Conservation (phyloP, 1,140 invertebrate genomes). For the Zaprionus ghesquierei region DNA sequence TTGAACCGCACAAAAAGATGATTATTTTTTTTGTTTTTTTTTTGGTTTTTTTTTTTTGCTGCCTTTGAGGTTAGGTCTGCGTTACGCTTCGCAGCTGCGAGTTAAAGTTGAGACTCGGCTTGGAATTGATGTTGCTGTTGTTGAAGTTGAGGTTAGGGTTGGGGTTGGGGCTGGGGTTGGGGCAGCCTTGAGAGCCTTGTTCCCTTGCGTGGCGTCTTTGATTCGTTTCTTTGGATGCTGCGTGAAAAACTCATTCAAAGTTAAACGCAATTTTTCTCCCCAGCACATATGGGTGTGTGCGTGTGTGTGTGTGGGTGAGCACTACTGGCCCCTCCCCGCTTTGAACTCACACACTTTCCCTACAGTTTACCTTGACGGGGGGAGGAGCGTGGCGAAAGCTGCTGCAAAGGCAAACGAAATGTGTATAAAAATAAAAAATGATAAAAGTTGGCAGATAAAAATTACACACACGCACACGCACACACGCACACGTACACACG, state of each 20-base stretch:
- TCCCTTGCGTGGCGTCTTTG: slow-evolving; percentile 19
- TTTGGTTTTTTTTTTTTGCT: too few species aligned
- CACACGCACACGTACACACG: slow-evolving; percentile 1
- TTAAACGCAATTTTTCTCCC: slow-evolving; percentile 75
- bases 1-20: background rate
- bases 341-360: background rate
- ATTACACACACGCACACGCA: slow-evolving; percentile 62
- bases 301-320: background rate
- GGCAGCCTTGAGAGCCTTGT: slow-evolving; percentile 28
- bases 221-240: slow-evolving; percentile 36
- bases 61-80: background rate
- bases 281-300: slow-evolving; percentile 13
- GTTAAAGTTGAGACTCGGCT: background rate
- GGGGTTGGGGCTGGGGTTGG: background rate
- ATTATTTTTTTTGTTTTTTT: too few species aligned
- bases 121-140: background rate
- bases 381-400: background rate
- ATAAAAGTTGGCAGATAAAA: slow-evolving; percentile 81
- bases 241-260: slow-evolving; percentile 71
- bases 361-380: slow-evolving; percentile 62
- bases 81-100: background rate
- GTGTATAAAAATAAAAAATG: slow-evolving; percentile 77
- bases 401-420: slow-evolving; percentile 60
- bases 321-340: background rate
- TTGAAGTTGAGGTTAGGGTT: background rate